These are phyloP conservation scores for Tringa solitaria DNA, from an alignment of 2,113 vertebrate species.

Conservation along the genomic window DNA sequence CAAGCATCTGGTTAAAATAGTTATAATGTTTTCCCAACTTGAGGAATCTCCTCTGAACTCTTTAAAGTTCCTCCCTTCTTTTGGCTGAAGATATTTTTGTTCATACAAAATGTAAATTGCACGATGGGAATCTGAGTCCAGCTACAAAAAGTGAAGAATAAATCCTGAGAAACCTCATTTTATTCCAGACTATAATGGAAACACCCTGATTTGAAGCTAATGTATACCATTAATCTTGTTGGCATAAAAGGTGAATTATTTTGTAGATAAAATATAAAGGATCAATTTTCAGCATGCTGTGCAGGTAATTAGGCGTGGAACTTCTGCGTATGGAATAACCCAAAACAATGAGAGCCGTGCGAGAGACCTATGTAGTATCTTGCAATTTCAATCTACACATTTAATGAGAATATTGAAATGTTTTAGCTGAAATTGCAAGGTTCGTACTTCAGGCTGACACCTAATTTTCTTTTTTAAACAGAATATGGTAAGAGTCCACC, in stretches of 20 bases:
- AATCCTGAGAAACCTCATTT: neutral
- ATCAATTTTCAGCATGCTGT: conserved; percentile 54
- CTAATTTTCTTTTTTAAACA: conserved; percentile 6
- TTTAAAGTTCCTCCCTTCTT: neutral
- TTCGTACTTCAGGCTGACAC: neutral
- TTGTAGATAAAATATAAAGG: conserved; percentile 32
- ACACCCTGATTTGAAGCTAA: conserved; percentile 27
- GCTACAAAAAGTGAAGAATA: neutral
- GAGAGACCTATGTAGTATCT: neutral
- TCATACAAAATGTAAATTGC: neutral
- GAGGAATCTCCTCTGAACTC: neutral
- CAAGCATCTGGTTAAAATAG: neutral
- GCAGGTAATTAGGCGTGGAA: conserved; percentile 44
- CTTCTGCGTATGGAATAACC: neutral
- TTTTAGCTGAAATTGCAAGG: neutral
- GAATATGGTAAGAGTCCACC: neutral
- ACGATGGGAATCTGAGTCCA: neutral
- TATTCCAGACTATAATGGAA: neutral
- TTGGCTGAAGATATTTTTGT: neutral
- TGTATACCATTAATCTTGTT: conserved; percentile 37
- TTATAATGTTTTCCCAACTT: accelerated
- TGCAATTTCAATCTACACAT: neutral
- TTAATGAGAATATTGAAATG: conserved; percentile 11
- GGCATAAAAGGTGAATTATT: conserved; percentile 54
- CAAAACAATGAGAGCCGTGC: neutral